Conservation (phyloP, 1,140 invertebrate genomes). For the Eubasilissa regina region DNA sequence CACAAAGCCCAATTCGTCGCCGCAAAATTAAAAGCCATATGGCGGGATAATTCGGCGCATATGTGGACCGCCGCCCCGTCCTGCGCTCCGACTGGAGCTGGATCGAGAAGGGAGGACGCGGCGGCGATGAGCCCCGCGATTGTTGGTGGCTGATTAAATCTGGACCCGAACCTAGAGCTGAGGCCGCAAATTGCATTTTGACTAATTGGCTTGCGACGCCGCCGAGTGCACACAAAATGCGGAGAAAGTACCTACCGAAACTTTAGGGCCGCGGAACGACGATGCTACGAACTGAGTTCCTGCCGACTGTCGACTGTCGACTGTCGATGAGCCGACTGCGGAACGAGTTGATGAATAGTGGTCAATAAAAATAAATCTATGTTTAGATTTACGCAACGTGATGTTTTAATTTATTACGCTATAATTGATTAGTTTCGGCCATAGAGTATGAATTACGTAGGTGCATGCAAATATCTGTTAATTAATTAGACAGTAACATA, state of each 20-base stretch:
- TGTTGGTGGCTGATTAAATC: conserved; percentile 35
- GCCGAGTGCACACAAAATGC: not conserved
- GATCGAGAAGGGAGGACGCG: conserved; percentile 14
- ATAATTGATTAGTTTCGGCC: not conserved
- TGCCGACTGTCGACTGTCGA: not conserved
- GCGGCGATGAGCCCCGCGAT: conserved; percentile 6
- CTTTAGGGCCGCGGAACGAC: not conserved
- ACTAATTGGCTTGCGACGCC: conserved; percentile 19
- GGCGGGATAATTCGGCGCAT: conserved; percentile 60
- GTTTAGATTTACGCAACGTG: not conserved
- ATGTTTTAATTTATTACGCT: conserved; percentile 27
- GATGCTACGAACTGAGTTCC: not conserved
- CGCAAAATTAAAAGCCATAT: conserved; percentile 61
- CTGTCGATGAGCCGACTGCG: not conserved
- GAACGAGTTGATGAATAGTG: not conserved
- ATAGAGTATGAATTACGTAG: not conserved
- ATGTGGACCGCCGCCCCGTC: conserved; percentile 42
- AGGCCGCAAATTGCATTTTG: conserved; percentile 31
- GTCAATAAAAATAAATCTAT: not conserved
- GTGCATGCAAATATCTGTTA: not conserved
- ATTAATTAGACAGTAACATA: not conserved
- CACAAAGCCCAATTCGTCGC: conserved; percentile 58
- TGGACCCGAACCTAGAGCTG: not conserved
- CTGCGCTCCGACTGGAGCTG: conserved; percentile 10
- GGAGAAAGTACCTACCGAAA: not conserved